These are phyloP conservation scores for Acanthiza pusilla DNA, from an alignment of 2,797 vertebrate species.

Conservation along the genomic window DNA sequence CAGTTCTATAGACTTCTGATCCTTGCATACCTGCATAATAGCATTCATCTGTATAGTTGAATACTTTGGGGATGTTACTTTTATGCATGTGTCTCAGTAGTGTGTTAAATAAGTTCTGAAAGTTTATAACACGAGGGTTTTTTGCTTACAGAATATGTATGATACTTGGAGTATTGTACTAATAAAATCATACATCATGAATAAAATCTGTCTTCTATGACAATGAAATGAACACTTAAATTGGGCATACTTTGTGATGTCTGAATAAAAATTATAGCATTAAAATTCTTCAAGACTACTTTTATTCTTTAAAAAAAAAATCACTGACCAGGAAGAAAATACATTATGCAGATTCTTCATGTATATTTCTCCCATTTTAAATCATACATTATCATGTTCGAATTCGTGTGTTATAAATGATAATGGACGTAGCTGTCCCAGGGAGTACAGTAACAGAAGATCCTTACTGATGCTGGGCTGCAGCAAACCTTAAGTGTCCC, in stretches of 20 bases:
- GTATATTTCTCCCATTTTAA: neutral
- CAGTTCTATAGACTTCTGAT: neutral
- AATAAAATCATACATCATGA: neutral
- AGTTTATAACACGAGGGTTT: neutral
- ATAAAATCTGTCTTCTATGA: neutral
- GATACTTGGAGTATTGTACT: neutral
- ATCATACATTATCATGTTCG: neutral
- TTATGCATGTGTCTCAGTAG: neutral
- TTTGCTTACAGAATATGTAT: neutral
- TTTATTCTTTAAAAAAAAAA: neutral
- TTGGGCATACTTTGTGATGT: neutral
- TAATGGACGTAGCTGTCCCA: neutral
- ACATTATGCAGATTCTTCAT: neutral
- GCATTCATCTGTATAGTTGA: neutral
- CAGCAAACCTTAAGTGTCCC: neutral
- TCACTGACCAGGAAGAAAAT: neutral
- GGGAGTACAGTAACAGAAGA: neutral
- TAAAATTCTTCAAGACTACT: neutral
- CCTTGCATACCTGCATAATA: neutral
- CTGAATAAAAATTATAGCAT: neutral
- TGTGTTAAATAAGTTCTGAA: neutral
- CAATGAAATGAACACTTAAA: neutral
- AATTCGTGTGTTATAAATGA: neutral
- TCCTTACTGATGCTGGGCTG: neutral
- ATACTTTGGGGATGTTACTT: neutral